Evolutionary conservation across 1,140 invertebrate species (phyloP).

Genomic region (Drosophila serrata): DNA sequence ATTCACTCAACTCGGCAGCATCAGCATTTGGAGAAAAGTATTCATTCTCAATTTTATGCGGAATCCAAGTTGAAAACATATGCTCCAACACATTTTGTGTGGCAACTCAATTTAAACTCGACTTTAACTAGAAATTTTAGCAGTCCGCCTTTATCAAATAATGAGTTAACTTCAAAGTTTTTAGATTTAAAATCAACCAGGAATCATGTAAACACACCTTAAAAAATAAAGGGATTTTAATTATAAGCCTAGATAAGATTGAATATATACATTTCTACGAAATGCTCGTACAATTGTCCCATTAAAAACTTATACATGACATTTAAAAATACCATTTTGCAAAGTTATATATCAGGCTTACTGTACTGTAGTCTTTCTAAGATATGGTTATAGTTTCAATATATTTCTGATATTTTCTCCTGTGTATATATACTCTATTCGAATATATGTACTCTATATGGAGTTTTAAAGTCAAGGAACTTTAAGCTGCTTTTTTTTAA

Average conservation of each 20-base stretch:
- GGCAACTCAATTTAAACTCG: slow-evolving; percentile 2
- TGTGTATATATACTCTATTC: slow-evolving; percentile 9
- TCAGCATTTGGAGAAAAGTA: slow-evolving; percentile 4
- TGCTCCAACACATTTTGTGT: slow-evolving; percentile 11
- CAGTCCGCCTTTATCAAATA: neutral
- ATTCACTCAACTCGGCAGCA: slow-evolving; percentile 27
- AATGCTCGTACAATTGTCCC: neutral
- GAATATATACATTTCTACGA: neutral
- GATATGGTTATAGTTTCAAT: neutral
- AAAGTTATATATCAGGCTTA: neutral
- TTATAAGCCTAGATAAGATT: neutral
- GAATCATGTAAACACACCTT: neutral
- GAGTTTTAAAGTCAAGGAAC: slow-evolving; percentile 70
- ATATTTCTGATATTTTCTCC: neutral
- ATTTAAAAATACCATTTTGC: neutral
- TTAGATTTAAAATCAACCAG: neutral
- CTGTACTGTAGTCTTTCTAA: too few relatives aligned
- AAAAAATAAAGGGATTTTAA: neutral
- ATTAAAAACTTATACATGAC: neutral
- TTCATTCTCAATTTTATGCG: slow-evolving; percentile 32
- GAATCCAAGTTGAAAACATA: slow-evolving; percentile 15
- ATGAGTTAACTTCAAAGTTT: slow-evolving; percentile 1
- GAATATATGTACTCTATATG: slow-evolving; percentile 19
- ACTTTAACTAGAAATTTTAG: slow-evolving; percentile 6
- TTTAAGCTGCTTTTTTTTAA: slow-evolving; percentile 70